phyloP scores from a whole-genome alignment of 2,113 vertebrate genomes.

The Ramphastos sulfuratus region DNA sequence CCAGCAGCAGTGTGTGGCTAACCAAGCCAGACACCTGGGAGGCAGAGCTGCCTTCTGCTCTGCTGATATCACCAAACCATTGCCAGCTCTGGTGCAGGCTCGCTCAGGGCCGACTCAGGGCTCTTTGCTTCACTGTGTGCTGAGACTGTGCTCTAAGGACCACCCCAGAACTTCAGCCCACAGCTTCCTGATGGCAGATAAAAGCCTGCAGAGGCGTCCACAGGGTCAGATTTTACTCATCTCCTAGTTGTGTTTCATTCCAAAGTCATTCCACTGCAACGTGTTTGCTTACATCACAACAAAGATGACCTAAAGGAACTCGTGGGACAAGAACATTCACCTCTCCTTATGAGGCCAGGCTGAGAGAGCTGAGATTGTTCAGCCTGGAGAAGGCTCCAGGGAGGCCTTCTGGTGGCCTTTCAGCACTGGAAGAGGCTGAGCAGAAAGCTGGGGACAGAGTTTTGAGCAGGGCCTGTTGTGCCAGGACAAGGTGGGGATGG shows the following conservation, averaged over 20 bases:
- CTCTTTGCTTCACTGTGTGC: not conserved
- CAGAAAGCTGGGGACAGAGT: too few species aligned
- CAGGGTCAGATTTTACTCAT: conserved; percentile 53
- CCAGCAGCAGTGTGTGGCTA: not conserved
- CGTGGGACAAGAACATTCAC: not conserved
- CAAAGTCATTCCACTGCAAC: conserved; percentile 33
- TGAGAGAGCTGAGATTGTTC: too few species aligned
- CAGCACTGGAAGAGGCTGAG: too few species aligned
- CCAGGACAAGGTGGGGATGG: too few species aligned
- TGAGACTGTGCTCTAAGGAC: conserved; percentile 13
- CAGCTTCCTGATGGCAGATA: conserved; percentile 63
- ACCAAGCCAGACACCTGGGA: conserved; percentile 8
- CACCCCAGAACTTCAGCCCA: conserved; percentile 65
- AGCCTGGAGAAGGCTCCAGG: too few species aligned
- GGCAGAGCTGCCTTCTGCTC: conserved; percentile 10
- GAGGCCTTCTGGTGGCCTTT: too few species aligned
- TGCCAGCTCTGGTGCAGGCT: not conserved
- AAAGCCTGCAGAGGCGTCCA: conserved; percentile 49
- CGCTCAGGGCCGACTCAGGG: not conserved
- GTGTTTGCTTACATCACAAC: not conserved
- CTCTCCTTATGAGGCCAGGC: too few species aligned
- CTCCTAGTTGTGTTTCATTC: conserved; percentile 33
- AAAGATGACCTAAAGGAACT: not conserved
- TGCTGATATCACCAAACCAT: not conserved
- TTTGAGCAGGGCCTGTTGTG: too few species aligned